These are phyloP conservation scores for Xenus cinereus DNA, from an alignment of 2,113 vertebrate genomes.

Conservation along the genomic window DNA sequence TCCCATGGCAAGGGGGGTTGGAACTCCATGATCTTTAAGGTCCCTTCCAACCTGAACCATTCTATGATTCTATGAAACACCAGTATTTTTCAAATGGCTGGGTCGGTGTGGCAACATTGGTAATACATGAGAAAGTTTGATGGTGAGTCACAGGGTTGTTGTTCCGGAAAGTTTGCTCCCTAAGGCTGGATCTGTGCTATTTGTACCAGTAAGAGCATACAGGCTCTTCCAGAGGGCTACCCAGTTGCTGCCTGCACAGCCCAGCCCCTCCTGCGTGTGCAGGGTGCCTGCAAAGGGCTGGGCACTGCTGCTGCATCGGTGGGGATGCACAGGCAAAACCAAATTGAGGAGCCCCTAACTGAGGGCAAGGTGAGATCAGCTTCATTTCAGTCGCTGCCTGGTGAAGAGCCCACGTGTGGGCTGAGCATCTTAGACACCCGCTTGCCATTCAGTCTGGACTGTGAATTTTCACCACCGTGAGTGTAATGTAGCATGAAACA, in stretches of 20 bases:
- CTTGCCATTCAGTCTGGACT: not conserved
- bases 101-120: not conserved
- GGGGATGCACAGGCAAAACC: not conserved
- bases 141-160: not conserved
- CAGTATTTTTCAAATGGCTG: not conserved
- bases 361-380: not conserved
- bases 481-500: not conserved
- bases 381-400: fast-evolving
- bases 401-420: not conserved
- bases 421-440: not conserved
- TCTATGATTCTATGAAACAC: not conserved
- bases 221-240: not conserved
- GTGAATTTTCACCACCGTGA: not conserved
- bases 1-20: not conserved
- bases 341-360: not conserved
- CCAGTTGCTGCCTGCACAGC: not conserved
- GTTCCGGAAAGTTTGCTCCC: not conserved
- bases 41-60: not conserved
- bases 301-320: fast-evolving
- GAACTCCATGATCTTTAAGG: not conserved
- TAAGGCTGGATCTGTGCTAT: not conserved
- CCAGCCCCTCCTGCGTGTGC: not conserved
- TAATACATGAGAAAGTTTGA: not conserved
- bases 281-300: not conserved
- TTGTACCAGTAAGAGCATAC: not conserved